Conservation (phyloP, 1,140 invertebrate genomes). For the Atta texana region DNA sequence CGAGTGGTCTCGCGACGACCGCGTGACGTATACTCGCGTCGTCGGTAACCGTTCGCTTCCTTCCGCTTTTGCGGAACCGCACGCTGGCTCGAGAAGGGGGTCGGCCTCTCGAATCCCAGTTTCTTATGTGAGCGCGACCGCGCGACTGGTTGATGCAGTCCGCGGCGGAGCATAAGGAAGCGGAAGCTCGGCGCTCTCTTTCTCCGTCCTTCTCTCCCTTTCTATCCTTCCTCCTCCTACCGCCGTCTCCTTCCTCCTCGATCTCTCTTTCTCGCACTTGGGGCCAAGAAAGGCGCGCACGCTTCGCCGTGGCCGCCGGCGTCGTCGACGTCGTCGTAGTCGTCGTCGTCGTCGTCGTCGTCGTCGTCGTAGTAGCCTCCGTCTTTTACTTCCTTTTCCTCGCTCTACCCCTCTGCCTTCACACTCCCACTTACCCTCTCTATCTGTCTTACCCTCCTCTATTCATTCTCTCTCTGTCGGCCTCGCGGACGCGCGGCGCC, state of each 20-base stretch:
- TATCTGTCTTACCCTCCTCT: slow-evolving; percentile 9
- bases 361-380: slow-evolving; percentile 70
- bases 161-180: slow-evolving; percentile 86
- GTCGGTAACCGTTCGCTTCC: slow-evolving; percentile 47
- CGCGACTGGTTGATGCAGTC: slow-evolving; percentile 86
- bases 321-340: slow-evolving; percentile 76
- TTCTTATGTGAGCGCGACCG: slow-evolving; percentile 85
- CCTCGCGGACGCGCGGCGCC: slow-evolving; percentile 52
- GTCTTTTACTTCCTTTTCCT: slow-evolving; percentile 73
- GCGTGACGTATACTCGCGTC: slow-evolving; percentile 48
- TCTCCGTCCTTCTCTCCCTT: slow-evolving; percentile 73
- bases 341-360: slow-evolving; percentile 27
- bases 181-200: slow-evolving; percentile 84
- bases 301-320: slow-evolving; percentile 83
- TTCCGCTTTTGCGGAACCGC: slow-evolving; percentile 67
- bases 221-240: slow-evolving; percentile 67
- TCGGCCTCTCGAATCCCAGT: slow-evolving; percentile 75
- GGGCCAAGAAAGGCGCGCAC: slow-evolving; percentile 85
- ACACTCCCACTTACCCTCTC: slow-evolving; percentile 20
- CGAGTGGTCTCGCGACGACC: slow-evolving; percentile 9
- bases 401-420: slow-evolving; percentile 48
- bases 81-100: slow-evolving; percentile 71
- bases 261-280: slow-evolving; percentile 66
- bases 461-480: background rate
- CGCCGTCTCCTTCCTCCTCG: slow-evolving; percentile 63